Conservation (phyloP, 2,113 vertebrate genomes). For the Menura novaehollandiae region DNA sequence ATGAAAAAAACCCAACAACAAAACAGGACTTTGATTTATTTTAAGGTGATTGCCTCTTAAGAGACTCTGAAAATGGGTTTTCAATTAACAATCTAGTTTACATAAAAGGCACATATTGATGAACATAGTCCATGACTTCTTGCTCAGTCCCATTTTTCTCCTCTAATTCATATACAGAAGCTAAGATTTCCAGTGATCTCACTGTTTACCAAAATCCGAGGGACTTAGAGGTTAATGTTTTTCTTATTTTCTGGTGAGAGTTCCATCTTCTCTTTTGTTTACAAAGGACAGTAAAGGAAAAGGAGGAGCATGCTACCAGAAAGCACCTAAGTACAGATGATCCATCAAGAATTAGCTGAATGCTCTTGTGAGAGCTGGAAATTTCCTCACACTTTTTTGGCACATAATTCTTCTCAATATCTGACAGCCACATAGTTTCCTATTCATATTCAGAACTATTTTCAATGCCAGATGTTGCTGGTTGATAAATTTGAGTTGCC, state of each 20-base stretch:
- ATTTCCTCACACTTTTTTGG: background rate
- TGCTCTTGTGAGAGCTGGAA: background rate
- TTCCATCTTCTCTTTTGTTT: background rate
- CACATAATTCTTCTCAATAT: background rate
- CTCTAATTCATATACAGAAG: background rate
- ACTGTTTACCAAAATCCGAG: background rate
- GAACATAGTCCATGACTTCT: background rate
- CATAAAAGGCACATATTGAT: conserved; percentile 30
- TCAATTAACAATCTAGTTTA: background rate
- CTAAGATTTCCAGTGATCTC: background rate
- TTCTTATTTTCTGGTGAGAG: background rate
- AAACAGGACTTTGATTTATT: conserved; percentile 12
- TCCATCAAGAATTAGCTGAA: background rate
- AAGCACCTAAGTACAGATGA: background rate
- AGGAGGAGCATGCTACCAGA: background rate
- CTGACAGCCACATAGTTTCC: background rate
- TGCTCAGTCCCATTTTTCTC: background rate
- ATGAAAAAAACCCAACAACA: background rate
- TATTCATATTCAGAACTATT: background rate
- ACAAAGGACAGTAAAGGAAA: background rate
- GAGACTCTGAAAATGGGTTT: conserved; percentile 21
- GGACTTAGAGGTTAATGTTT: background rate
- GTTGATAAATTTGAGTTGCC: background rate
- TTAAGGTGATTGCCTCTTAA: conserved; percentile 33
- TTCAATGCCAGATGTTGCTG: background rate